Evolutionary conservation across 2,888 invertebrate genomes (phyloP).

Genomic region (Schrankia costaestrigalis): DNA sequence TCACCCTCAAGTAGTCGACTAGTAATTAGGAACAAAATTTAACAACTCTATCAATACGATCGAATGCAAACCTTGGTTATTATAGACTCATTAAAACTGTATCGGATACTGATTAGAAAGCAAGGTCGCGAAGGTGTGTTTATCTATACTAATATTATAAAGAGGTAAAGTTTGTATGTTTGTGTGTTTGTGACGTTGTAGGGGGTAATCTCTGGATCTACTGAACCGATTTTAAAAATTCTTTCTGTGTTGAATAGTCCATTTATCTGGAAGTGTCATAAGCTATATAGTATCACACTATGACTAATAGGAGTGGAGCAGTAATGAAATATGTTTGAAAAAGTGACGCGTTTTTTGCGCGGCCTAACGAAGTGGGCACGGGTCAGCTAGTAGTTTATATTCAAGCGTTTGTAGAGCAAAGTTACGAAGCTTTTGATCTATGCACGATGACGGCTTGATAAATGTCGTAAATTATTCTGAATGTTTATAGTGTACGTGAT

Average conservation of each 20-base stretch:
- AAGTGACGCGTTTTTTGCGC: too few relatives aligned
- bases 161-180: not conserved
- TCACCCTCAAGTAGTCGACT: conserved; percentile 44
- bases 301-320: too few relatives aligned
- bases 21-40: conserved; percentile 49
- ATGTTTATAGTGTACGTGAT: not conserved
- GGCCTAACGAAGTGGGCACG: too few relatives aligned
- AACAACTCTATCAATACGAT: conserved; percentile 59
- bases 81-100: conserved; percentile 73
- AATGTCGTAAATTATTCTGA: conserved; percentile 20
- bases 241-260: too few relatives aligned
- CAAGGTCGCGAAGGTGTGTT: conserved; percentile 53
- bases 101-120: conserved; percentile 68
- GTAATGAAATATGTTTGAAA: too few relatives aligned
- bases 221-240: too few relatives aligned
- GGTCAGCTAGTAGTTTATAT: too few relatives aligned
- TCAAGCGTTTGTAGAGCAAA: conserved; percentile 28
- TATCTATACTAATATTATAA: too few relatives aligned
- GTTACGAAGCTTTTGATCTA: conserved; percentile 58
- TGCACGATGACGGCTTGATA: conserved; percentile 55
- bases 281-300: too few relatives aligned
- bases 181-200: too few relatives aligned
- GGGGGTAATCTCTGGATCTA: too few relatives aligned
- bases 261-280: too few relatives aligned
- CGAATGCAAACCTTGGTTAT: conserved; percentile 66